Percentiles rank a stretch among this genome's conserved stretches.
Evolutionary conservation across 1,140 invertebrate genomes (phyloP).

Genomic region (Macrocentrus cingulum): DNA sequence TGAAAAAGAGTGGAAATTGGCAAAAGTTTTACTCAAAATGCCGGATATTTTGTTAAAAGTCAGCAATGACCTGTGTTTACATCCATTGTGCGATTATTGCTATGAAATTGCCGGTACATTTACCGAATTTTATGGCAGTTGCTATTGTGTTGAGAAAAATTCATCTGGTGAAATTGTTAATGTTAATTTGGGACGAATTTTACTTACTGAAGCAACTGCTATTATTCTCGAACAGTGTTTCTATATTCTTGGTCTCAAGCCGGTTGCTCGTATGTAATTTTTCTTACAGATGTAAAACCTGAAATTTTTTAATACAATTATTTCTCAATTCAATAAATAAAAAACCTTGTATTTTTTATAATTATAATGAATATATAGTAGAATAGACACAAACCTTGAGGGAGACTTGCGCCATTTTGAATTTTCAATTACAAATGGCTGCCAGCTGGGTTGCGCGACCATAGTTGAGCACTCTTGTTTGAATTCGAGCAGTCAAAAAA

Average conservation of each 20-base stretch:
- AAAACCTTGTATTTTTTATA: no score
- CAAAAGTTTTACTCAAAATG: slow-evolving; percentile 83
- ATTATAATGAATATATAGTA: no score
- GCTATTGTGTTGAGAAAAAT: slow-evolving; percentile 96
- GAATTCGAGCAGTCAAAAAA: no score
- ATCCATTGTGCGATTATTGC: slow-evolving; percentile 92
- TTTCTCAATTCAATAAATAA: no score
- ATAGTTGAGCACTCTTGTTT: no score
- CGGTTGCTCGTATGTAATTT: slow-evolving; percentile 87
- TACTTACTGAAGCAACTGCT: slow-evolving; percentile 92
- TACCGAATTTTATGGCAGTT: slow-evolving; percentile 96
- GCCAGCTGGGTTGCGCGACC: no score
- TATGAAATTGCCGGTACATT: slow-evolving; percentile 93
- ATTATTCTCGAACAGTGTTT: slow-evolving; percentile 85
- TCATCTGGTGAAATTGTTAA: slow-evolving; percentile 75
- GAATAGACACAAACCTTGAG: no score
- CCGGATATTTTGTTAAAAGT: slow-evolving; percentile 86
- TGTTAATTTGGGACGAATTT: slow-evolving; percentile 83
- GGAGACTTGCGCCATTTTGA: no score
- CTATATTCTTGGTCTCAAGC: slow-evolving; percentile 87
- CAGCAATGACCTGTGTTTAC: slow-evolving; percentile 81
- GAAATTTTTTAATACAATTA: no score
- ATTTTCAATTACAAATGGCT: no score
- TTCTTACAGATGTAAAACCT: background rate
- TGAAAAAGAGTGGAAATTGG: slow-evolving; percentile 93